These are phyloP conservation scores for Panonychus citri DNA, from an alignment of 1,140 invertebrate species.

Conservation along the genomic window DNA sequence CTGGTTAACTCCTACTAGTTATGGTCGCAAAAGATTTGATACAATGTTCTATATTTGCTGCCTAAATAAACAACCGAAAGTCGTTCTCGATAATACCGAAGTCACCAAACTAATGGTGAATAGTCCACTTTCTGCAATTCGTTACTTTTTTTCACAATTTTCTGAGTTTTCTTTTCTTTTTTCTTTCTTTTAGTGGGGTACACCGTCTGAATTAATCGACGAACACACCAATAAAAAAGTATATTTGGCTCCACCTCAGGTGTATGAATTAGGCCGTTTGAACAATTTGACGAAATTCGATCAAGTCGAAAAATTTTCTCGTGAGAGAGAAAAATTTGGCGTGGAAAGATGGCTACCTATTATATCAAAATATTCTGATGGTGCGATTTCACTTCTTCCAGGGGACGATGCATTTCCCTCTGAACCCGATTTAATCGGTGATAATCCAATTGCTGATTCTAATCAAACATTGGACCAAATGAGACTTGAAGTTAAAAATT, in stretches of 20 bases:
- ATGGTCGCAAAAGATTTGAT: slow-evolving; percentile 33
- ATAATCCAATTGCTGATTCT: too few relatives aligned
- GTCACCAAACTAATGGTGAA: slow-evolving; percentile 38
- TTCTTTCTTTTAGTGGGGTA: slow-evolving; percentile 19
- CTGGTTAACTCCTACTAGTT: slow-evolving; percentile 47
- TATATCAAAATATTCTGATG: slow-evolving; percentile 20
- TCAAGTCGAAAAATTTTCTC: slow-evolving; percentile 18
- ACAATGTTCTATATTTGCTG: slow-evolving; percentile 49
- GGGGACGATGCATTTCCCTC: slow-evolving; percentile 16
- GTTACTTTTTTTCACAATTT: not conserved
- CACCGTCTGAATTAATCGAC: slow-evolving; percentile 19
- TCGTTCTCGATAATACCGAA: slow-evolving; percentile 35
- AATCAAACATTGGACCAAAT: too few relatives aligned
- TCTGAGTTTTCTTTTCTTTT: not conserved
- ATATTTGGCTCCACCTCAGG: slow-evolving; percentile 26
- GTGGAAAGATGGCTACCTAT: slow-evolving; percentile 24
- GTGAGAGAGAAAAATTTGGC: slow-evolving; percentile 18
- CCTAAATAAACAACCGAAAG: slow-evolving; percentile 31
- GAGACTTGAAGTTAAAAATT: too few relatives aligned
- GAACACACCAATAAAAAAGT: slow-evolving; percentile 17
- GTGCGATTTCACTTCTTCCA: slow-evolving; percentile 22
- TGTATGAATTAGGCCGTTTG: slow-evolving; percentile 23
- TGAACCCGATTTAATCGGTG: too few relatives aligned
- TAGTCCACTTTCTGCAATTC: not conserved
- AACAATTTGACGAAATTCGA: slow-evolving; percentile 12